Base-by-base conservation (phyloP, 1,140 invertebrate species). In the Bathynomus jamesi region DNA sequence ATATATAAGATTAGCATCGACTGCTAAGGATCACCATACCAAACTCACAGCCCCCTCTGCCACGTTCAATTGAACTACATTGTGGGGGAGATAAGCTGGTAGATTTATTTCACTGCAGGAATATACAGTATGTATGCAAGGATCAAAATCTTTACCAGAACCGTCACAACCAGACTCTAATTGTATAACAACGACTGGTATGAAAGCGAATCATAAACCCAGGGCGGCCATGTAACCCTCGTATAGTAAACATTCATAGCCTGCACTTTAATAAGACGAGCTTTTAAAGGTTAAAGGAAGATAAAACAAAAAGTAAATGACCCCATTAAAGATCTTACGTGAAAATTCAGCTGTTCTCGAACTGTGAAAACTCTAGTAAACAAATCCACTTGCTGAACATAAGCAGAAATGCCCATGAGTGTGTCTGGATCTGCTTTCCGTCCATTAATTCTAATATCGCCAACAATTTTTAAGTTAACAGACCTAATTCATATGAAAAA, bases 301-400 rank as follows among this genome's bases (percentile, higher is more conserved):
- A 21, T 63, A 63, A 24, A 27, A 24, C 21, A 63, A 63, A 63
- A 24, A 24, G 7, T n/a, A 8, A 63, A 65, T 28, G 27, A 25
- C 24, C 28, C 24, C 10, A 65, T n/a, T 27, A 2, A 30, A 28
- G 32, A 0, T n/a, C 75, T 76, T 82, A 93, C 93, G 90, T 94
- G 94, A 80, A 96, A 96, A 13, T 89, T 85, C 4, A 98, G 85
- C 83, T 96, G 94, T 79, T 98, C 95, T 68, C 85, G 85, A 5
- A 95, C 93, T 0, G 94, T 96, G 24, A 97, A 83, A 0, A 91
- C 94, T 0, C 91, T 92, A 70, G 96, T 90, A 80, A 97, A 97
- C 11, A 96, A 81, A 82, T 96, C 94, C 75, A 94, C 89, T 82
- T 99, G 96, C 81, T 98, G 95, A 0, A 98, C 94, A 79, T 98